Base-by-base conservation (phyloP, 2,797 vertebrate genomes). In the Mionectes olivaceus region DNA sequence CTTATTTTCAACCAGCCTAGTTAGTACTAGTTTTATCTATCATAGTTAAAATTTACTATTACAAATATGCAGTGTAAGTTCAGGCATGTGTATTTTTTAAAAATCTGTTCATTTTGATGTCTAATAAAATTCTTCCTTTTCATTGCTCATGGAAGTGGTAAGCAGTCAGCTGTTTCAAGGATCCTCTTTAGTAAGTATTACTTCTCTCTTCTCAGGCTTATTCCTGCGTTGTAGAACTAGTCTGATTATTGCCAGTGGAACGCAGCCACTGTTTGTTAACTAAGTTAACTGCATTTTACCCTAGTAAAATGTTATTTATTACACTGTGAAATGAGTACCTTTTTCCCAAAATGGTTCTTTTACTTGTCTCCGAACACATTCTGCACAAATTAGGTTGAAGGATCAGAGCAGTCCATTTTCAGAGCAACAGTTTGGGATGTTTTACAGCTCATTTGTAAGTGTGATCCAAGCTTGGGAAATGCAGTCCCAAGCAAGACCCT, bases 11-110 rank as follows among this genome's bases (percentile, higher is more conserved):
- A 30, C 35, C 70, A 87, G 83, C 32, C 22, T 88, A 76, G 59
- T 75, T 71, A 86, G 53, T 70, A 82, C 33, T 86, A n/a, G 39
- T 78, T 93, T 87, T 70, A 59, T 28, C 76, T 94, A 81, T 13
- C 8, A 11, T 52, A 23, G 22, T 90, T 87, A 49, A 65, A 53
- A 14, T 85, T 92, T 59, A 67, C 37, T 79, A 82, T 79, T 49
- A 64, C 33, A 82, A 91, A 76, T 73, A 83, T 0, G 56, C 74
- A 81, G 15, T 67, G 37, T 87, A 56, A 89, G 3, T 83, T 80
- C 65, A 43, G 46, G 73, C 84, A 52, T 7, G 13, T 57, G 43
- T 56, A 52, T 46, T 96, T 88, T 73, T 32, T 1, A 67, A 77
- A 84, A 70, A 10, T 3, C 5, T 70, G 67, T 0, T 0, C 11